Conservation (phyloP, 30 jellyfish, hydroid and myxozoan genomes). For the Hydractinia echinata region DNA sequence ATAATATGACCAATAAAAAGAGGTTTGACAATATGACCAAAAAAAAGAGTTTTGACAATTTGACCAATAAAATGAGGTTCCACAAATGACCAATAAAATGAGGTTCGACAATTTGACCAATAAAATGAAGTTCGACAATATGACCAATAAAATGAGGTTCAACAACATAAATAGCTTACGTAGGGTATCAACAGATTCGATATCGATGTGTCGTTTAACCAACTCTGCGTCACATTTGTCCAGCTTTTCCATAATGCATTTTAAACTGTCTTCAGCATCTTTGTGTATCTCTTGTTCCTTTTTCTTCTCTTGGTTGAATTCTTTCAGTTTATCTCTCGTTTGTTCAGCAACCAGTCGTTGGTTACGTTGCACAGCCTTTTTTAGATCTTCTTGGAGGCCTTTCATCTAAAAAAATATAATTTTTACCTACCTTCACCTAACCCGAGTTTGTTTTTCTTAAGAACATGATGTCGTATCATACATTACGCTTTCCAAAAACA, state of each 20-base stretch:
- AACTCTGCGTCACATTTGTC: background rate
- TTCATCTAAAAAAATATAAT: background rate
- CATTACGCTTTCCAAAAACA: background rate
- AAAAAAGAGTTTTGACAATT: no score
- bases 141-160: no score
- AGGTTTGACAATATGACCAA: no score
- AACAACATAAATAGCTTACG: background rate
- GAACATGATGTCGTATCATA: background rate
- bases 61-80: no score
- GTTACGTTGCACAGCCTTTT: background rate
- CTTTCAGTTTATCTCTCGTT: background rate
- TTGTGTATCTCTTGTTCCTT: constrained; percentile 4
- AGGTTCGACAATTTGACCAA: no score
- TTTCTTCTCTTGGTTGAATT: background rate
- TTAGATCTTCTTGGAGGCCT: background rate
- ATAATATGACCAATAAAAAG: no score
- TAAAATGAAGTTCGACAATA: no score
- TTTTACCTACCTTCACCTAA: background rate
- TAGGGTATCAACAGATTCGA: background rate
- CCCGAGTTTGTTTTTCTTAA: background rate
- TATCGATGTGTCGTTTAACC: background rate
- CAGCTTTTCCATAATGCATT: background rate
- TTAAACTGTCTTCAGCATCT: background rate
- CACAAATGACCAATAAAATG: no score
- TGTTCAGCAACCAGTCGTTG: background rate